Conservation (phyloP, 2,113 vertebrate genomes). For the Camarhynchus parvulus region DNA sequence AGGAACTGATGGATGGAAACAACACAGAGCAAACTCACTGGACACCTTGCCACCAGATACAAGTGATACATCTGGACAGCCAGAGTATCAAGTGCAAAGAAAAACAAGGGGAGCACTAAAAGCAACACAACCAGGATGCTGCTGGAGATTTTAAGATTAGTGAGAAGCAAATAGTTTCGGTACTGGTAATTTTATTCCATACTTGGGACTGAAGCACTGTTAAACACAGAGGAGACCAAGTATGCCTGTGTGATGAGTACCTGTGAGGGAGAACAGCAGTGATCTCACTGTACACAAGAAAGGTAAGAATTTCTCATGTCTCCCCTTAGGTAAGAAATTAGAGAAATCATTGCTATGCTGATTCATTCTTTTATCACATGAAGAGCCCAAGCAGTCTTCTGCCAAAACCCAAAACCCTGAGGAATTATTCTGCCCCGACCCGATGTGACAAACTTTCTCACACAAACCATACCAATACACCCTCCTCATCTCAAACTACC, state of each 20-base stretch:
- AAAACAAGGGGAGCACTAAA: background rate
- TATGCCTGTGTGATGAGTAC: background rate
- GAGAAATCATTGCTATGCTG: background rate
- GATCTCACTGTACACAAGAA: background rate
- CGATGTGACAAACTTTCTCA: background rate
- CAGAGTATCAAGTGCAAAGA: background rate
- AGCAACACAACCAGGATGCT: background rate
- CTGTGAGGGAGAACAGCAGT: background rate
- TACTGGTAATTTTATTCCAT: background rate
- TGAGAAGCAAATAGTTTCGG: background rate
- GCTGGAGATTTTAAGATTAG: background rate
- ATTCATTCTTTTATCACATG: background rate
- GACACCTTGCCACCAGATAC: background rate
- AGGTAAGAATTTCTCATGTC: background rate
- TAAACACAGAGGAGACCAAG: background rate
- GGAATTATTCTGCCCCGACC: background rate
- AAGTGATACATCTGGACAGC: background rate
- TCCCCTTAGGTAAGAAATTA: background rate
- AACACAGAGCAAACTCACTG: background rate
- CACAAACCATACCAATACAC: background rate
- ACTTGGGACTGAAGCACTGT: background rate
- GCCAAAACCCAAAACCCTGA: background rate
- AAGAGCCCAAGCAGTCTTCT: background rate
- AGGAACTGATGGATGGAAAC: background rate
- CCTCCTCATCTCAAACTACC: background rate